Conservation (phyloP, 1,140 invertebrate species). For the Uloborus diversus region DNA sequence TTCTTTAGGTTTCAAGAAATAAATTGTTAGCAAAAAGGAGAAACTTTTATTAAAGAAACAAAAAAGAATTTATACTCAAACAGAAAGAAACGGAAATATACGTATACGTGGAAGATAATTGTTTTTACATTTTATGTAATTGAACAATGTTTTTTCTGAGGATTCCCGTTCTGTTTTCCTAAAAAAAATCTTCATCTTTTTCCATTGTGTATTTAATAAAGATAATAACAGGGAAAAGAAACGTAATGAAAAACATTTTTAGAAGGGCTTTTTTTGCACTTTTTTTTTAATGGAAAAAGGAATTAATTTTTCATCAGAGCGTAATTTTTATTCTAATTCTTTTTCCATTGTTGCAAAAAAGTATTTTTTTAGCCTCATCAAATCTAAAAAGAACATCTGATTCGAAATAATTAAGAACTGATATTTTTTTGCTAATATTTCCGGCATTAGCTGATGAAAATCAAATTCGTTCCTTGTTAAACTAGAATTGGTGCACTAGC, state of each 20-base stretch:
- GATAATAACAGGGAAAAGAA: slow-evolving; percentile 44
- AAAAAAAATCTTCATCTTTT: slow-evolving; percentile 6
- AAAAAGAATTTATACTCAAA: neutral
- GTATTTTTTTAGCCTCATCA: neutral
- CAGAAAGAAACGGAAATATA: neutral
- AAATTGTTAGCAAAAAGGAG: neutral
- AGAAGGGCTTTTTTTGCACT: no score
- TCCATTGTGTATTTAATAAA: slow-evolving; percentile 54
- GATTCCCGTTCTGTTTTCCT: slow-evolving; percentile 1
- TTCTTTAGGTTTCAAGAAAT: neutral
- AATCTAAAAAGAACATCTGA: slow-evolving; percentile 33
- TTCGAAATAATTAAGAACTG: slow-evolving; percentile 53
- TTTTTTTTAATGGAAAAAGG: slow-evolving; percentile 5
- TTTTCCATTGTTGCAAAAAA: no score
- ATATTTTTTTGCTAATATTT: neutral
- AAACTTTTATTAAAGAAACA: neutral
- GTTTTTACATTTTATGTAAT: no score
- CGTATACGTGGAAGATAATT: no score
- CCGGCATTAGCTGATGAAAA: slow-evolving; percentile 34
- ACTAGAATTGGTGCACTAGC: slow-evolving; percentile 24
- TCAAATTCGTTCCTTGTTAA: slow-evolving; percentile 50
- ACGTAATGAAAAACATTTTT: slow-evolving; percentile 39
- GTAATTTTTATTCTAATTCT: no score
- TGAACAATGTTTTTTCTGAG: slow-evolving; percentile 40
- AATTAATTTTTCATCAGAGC: slow-evolving; percentile 32